phyloP scores from a whole-genome alignment of 2,888 invertebrate species.

The Ophion ellenae region DNA sequence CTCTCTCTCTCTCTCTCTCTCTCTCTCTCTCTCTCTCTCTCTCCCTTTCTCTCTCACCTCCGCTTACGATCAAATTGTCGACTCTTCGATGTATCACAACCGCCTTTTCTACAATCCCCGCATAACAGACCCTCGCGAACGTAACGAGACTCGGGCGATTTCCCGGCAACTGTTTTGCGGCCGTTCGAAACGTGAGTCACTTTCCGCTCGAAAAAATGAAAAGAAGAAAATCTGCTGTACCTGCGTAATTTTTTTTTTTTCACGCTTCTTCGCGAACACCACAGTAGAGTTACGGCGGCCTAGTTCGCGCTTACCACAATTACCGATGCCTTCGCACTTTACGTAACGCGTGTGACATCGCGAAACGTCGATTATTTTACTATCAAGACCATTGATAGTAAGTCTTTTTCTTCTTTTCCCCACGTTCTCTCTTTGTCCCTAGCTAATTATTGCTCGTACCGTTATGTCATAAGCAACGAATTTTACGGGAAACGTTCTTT shows the following conservation, averaged over 20 bases:
- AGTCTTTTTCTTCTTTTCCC: neutral
- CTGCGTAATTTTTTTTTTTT: neutral
- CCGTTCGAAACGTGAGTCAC: neutral
- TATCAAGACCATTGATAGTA: neutral
- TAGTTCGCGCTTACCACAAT: neutral
- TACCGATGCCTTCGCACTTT: neutral
- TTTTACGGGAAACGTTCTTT: neutral
- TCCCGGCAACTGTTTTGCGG: neutral
- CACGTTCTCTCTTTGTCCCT: neutral
- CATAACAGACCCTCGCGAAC: neutral
- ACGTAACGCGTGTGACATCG: neutral
- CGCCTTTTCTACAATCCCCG: neutral
- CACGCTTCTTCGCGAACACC: neutral
- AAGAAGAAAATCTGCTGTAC: neutral
- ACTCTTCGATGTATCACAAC: neutral
- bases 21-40: neutral
- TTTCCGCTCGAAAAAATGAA: neutral
- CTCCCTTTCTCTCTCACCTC: neutral
- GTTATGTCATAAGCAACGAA: neutral
- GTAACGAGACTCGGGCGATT: neutral
- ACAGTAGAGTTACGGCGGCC: neutral
- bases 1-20: neutral
- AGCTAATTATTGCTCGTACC: neutral
- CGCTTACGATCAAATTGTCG: neutral
- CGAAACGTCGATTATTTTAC: neutral